Conservation (phyloP, 2,888 invertebrate species). For the Argyresthia goedartella region DNA sequence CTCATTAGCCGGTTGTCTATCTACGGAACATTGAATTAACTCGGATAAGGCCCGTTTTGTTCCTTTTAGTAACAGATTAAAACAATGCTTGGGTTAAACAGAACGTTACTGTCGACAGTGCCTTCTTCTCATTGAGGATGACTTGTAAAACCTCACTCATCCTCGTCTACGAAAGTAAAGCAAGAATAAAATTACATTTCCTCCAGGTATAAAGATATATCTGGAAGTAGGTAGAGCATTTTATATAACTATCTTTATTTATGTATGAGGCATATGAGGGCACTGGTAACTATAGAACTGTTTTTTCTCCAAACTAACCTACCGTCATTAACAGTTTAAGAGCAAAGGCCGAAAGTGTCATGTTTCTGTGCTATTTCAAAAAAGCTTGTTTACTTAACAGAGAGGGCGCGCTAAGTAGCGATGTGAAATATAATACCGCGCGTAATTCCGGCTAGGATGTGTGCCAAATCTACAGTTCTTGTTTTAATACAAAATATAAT, state of each 20-base stretch:
- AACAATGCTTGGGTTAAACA: conserved; percentile 28
- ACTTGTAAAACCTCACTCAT: no score
- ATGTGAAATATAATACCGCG: conserved; percentile 47
- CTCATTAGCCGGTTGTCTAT: conserved; percentile 55
- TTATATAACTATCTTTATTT: no score
- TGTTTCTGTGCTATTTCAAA: conserved; percentile 63
- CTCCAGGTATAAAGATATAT: no score
- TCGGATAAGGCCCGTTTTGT: conserved; percentile 36
- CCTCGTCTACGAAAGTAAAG: no score
- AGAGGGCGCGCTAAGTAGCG: conserved; percentile 60
- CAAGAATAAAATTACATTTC: no score
- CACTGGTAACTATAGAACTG: conserved; percentile 17
- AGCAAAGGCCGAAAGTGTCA: conserved; percentile 51
- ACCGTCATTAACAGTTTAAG: conserved; percentile 33
- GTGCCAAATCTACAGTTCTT: conserved; percentile 40
- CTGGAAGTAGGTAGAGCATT: no score
- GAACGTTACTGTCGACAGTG: not conserved
- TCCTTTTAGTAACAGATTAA: conserved; percentile 43
- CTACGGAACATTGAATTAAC: conserved; percentile 58
- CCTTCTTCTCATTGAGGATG: no score
- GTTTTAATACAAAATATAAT: conserved; percentile 3
- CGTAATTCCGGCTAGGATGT: conserved; percentile 45
- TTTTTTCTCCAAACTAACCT: conserved; percentile 58
- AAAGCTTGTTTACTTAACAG: conserved; percentile 63
- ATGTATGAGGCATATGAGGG: no score